phyloP scores from a whole-genome alignment of 1,140 invertebrate species.

The Apis cerana region DNA sequence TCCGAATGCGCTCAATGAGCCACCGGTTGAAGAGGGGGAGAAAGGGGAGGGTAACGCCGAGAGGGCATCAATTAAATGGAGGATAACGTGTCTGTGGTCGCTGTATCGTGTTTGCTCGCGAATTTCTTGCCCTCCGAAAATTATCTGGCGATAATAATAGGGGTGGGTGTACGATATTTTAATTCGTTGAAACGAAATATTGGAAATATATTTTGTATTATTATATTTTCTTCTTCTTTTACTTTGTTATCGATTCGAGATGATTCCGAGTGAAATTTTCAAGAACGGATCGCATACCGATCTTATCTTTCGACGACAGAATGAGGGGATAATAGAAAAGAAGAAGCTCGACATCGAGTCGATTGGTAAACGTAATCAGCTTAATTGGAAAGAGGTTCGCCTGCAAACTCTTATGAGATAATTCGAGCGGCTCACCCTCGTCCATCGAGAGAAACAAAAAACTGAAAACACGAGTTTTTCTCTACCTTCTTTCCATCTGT shows the following conservation, averaged over 20 bases:
- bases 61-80: background rate
- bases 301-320: too few relatives aligned
- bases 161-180: too few relatives aligned
- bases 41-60: background rate
- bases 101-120: too few relatives aligned
- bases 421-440: slow-evolving; percentile 27
- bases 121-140: rapidly evolving
- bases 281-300: too few relatives aligned
- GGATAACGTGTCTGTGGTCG: background rate
- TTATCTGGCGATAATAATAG: background rate
- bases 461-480: slow-evolving; percentile 8
- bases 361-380: slow-evolving; percentile 54
- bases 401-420: slow-evolving; percentile 12
- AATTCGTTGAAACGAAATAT: too few relatives aligned
- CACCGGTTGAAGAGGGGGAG: too few relatives aligned
- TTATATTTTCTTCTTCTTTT: too few relatives aligned
- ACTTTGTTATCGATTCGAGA: too few relatives aligned
- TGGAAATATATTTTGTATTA: too few relatives aligned
- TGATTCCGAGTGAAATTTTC: too few relatives aligned
- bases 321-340: background rate
- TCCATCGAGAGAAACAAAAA: background rate
- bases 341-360: slow-evolving; percentile 38
- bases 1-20: slow-evolving; percentile 14
- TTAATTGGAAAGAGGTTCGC: slow-evolving; percentile 57
- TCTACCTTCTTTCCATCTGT: background rate